Conservation (phyloP, 2,797 vertebrate genomes). For the Lepilemur ruficaudatus region DNA sequence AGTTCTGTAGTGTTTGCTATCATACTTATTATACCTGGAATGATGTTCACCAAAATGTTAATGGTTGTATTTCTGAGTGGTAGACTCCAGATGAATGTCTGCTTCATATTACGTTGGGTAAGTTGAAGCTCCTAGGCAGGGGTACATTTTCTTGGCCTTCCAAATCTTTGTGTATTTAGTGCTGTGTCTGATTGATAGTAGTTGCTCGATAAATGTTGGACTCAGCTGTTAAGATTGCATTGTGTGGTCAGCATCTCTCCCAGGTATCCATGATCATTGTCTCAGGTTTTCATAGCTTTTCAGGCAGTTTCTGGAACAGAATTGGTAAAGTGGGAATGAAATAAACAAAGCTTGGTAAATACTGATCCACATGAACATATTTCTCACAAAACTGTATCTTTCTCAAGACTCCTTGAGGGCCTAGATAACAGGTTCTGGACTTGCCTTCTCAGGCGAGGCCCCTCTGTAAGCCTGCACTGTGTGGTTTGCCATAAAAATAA, state of each 20-base stretch:
- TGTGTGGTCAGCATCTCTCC: background rate
- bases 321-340: background rate
- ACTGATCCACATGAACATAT: background rate
- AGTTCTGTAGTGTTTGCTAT: background rate
- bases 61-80: background rate
- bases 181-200: background rate
- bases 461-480: background rate
- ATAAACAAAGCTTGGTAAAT: background rate
- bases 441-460: background rate
- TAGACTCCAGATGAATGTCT: background rate
- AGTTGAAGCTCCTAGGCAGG: background rate
- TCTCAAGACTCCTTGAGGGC: background rate
- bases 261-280: background rate
- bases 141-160: background rate
- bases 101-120: background rate
- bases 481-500: conserved; percentile 56
- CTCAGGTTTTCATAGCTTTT: background rate
- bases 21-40: background rate
- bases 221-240: background rate
- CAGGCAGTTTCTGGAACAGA: conserved; percentile 19
- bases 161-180: background rate
- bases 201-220: background rate
- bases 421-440: background rate
- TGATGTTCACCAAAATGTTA: background rate
- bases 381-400: background rate